Evolutionary conservation across 2,888 invertebrate genomes (phyloP).

Genomic region (Acronicta leporina): DNA sequence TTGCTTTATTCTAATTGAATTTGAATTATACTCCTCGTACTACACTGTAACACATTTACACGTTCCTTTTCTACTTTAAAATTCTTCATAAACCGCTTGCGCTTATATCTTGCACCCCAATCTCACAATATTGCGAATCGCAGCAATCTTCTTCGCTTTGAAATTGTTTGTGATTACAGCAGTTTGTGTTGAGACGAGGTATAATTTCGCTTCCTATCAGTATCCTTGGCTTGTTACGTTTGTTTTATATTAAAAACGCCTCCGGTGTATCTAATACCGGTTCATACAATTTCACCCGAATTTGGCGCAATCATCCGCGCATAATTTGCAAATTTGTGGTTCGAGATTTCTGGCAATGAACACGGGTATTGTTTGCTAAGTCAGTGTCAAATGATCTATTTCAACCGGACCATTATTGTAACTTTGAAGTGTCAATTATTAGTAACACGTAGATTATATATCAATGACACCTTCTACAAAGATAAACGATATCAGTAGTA

Average conservation of each 20-base stretch:
- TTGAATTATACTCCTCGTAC: no score
- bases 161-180: slow-evolving; percentile 82
- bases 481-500: no score
- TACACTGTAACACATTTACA: no score
- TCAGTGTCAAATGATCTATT: no score
- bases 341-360: slow-evolving; percentile 26
- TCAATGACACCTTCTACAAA: no score
- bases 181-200: slow-evolving; percentile 72
- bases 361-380: background rate
- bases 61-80: no score
- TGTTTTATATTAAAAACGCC: slow-evolving; percentile 68
- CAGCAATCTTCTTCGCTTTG: slow-evolving; percentile 75
- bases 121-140: slow-evolving; percentile 73
- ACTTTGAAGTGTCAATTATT: no score
- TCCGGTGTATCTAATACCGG: slow-evolving; percentile 50
- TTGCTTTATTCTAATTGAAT: no score
- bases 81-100: slow-evolving; percentile 9
- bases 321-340: slow-evolving; percentile 25
- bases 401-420: no score
- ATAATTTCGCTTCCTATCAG: slow-evolving; percentile 75
- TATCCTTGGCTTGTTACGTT: slow-evolving; percentile 57
- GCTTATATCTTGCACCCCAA: slow-evolving; percentile 32
- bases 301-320: slow-evolving; percentile 34
- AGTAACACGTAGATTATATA: no score
- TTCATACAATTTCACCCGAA: slow-evolving; percentile 45